Base-by-base conservation (phyloP, 2,113 vertebrate species). In the Alouatta palliata region DNA sequence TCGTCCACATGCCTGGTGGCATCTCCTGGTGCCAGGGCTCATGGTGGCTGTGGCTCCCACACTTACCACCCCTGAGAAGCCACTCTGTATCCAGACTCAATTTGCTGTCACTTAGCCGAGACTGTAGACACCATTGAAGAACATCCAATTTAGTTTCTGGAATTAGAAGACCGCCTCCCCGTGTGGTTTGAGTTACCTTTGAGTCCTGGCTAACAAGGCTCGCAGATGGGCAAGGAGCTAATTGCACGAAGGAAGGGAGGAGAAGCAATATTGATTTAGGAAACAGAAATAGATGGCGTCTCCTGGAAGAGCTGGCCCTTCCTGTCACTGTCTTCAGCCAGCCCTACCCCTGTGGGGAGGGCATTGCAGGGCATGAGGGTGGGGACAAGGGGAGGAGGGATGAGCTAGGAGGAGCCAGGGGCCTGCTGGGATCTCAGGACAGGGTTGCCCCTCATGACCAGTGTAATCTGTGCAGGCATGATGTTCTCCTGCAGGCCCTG, bases 141-240 rank as follows among this genome's bases (percentile, higher is more conserved):
- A 91, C 83, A 66, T 58, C 79, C 95, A 95, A 30, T 93, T 94
- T 84, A 23, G 54, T 64, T 66, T 93, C 89, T 89, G 90, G 86
- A 92, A 87, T 58, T 47, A 71, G 95, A 88, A 92, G 84, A 10
- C 66, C 0, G 4, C 37, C 82, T 80, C 71, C 68, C 71, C 1
- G 0, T 2, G 7, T n/a, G 23, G 2, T 16, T 20, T 32, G 16
- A 0, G 47, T 45, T 52, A 25, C 76, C 90, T 58, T 73, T 2
- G 0, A 5, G 40, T 86, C 87, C 40, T 14, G n/a, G 73, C 20
- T 14, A 25, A 12, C 2, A 1, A 58, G 73, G 49, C 61, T 81
- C 1, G 0, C 32, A 2, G 90, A 49, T 3, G 0, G 4, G 91
- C 58, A 71, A 20, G 83, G 40, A 45, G 82, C 61, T 49, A 1